Evolutionary conservation across 2,113 vertebrate genomes (phyloP).

Genomic region (Sander lucioperca): DNA sequence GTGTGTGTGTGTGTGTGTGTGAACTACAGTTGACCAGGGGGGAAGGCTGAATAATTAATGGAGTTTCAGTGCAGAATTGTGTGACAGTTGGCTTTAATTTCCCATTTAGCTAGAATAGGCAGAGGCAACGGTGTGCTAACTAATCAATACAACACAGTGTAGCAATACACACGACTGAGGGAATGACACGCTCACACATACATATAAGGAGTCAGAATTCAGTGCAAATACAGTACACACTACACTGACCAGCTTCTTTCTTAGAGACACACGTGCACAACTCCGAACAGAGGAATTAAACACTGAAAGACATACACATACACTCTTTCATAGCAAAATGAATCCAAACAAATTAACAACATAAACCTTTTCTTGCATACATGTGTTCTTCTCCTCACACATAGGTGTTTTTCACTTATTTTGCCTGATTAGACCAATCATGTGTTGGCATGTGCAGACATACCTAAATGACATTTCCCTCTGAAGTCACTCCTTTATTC

Average conservation of each 20-base stretch:
- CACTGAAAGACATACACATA: background rate
- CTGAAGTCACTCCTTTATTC: no score
- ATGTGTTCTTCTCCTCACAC: background rate
- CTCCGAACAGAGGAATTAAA: background rate
- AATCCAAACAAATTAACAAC: background rate
- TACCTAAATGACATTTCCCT: no score
- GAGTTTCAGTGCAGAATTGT: conserved; percentile 76
- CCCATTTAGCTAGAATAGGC: conserved; percentile 75
- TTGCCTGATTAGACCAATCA: background rate
- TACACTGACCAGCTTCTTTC: background rate
- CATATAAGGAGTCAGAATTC: background rate
- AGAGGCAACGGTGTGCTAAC: conserved; percentile 66
- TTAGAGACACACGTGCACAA: background rate
- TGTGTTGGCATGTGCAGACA: background rate
- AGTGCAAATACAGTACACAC: conserved; percentile 3
- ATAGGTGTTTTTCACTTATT: background rate
- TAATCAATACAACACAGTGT: conserved; percentile 71
- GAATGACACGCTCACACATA: conserved; percentile 19
- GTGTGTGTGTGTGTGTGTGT: conserved; percentile 30
- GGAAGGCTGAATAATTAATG: conserved; percentile 79
- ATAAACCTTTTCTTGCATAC: no score
- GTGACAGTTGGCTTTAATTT: conserved; percentile 85
- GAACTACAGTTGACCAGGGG: conserved; percentile 55
- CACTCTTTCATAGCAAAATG: background rate
- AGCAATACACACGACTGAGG: conserved; percentile 24